Conservation (phyloP, 2,113 vertebrate genomes). For the Mobula hypostoma region DNA sequence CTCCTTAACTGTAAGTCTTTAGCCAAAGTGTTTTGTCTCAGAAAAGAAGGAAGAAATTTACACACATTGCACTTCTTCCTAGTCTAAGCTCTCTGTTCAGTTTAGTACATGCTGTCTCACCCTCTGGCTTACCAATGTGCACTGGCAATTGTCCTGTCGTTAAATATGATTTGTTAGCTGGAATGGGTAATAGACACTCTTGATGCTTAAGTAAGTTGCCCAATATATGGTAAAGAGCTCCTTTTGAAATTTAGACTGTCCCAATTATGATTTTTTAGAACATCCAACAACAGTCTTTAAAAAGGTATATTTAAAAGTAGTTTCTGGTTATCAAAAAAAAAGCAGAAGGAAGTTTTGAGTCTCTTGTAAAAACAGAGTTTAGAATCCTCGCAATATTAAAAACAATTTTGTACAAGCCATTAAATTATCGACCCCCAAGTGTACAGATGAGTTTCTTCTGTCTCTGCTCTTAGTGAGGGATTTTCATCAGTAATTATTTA, state of each 20-base stretch:
- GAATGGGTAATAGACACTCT: too few species aligned
- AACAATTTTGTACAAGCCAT: not conserved
- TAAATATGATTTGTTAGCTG: not conserved
- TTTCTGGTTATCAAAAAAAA: not conserved
- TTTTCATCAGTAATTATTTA: too few species aligned
- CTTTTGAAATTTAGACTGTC: not conserved
- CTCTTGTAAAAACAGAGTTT: not conserved
- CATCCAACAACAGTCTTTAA: not conserved
- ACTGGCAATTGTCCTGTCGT: not conserved
- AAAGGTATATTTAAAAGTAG: not conserved
- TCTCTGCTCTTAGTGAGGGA: too few species aligned
- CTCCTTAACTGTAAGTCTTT: not conserved
- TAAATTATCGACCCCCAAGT: too few species aligned
- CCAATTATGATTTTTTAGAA: not conserved
- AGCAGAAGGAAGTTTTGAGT: too few species aligned
- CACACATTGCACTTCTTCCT: not conserved
- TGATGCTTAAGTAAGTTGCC: too few species aligned
- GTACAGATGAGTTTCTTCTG: too few species aligned
- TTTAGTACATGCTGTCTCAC: too few species aligned
- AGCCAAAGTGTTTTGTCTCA: not conserved
- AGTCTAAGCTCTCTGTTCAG: too few species aligned
- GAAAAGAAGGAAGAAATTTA: not conserved
- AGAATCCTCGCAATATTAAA: not conserved
- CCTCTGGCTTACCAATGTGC: not conserved
- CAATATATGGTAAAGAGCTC: too few species aligned